A percentile compares a stretch with the other conserved stretches of the same genome.
phyloP scores from a whole-genome alignment of 2,888 invertebrate genomes.

The Drosophila lacicola region DNA sequence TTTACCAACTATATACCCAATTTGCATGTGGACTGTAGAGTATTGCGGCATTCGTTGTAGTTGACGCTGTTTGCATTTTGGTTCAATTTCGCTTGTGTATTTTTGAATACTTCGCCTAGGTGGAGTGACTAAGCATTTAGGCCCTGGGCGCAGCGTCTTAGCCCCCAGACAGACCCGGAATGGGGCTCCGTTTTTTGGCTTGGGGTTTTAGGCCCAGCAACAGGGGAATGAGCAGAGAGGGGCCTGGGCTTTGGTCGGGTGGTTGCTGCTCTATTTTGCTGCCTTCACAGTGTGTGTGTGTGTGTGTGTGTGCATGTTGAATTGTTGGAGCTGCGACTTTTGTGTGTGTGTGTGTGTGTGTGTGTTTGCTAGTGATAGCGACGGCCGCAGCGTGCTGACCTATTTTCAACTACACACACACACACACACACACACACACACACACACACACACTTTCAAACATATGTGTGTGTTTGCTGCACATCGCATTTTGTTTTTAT shows the following conservation, averaged over 20 bases:
- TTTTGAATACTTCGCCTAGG: constrained; percentile 30
- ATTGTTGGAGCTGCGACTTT: constrained; percentile 29
- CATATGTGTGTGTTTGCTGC: constrained; percentile 4
- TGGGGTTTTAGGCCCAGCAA: constrained; percentile 15
- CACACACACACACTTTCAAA: constrained; percentile 10
- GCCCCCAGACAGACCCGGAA: constrained; percentile 41
- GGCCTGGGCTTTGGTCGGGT: not conserved
- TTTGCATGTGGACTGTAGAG: not conserved
- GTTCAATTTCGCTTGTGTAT: constrained; percentile 29
- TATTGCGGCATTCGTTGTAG: not conserved
- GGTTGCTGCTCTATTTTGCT: constrained; percentile 41
- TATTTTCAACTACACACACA: constrained; percentile 39
- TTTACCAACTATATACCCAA: too few relatives aligned
- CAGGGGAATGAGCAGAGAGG: not conserved
- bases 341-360: constrained; percentile 4
- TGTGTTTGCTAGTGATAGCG: constrained; percentile 44
- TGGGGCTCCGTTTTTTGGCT: constrained; percentile 22
- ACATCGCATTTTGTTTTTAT: constrained; percentile 11
- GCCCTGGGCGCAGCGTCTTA: constrained; percentile 38
- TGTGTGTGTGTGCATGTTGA: constrained; percentile 11
- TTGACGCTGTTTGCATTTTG: constrained; percentile 5
- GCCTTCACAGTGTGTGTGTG: constrained; percentile 8
- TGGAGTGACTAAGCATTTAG: constrained; percentile 42
- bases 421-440: not conserved
- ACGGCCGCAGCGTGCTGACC: constrained; percentile 53